phyloP scores from a whole-genome alignment of 2,888 invertebrate genomes.

The Heteromurus nitidus region DNA sequence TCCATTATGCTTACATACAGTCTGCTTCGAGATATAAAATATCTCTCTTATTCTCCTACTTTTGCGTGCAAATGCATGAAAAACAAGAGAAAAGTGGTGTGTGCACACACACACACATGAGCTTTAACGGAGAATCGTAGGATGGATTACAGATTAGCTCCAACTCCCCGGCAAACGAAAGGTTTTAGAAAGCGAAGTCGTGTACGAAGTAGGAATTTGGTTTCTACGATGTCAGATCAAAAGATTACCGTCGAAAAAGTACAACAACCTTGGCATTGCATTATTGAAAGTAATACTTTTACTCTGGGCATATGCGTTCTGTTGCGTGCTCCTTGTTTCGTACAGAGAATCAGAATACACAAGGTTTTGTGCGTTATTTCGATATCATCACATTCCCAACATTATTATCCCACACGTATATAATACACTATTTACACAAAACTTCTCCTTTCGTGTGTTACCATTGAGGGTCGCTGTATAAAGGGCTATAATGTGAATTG shows the following conservation, averaged over 20 bases:
- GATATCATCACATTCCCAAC: background rate
- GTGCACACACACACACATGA: background rate
- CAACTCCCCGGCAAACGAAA: background rate
- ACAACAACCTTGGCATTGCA: background rate
- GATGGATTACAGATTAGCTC: background rate
- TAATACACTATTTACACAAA: too few species aligned
- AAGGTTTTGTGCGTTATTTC: background rate
- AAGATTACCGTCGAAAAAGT: background rate
- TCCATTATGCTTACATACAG: too few species aligned
- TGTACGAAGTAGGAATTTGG: background rate
- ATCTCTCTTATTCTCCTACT: background rate
- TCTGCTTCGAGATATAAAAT: too few species aligned
- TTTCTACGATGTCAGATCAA: constrained; percentile 14
- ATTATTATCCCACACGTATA: too few species aligned
- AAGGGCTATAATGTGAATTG: too few species aligned
- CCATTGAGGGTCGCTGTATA: too few species aligned
- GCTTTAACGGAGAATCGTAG: too few species aligned
- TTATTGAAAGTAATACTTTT: background rate
- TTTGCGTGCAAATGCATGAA: too few species aligned
- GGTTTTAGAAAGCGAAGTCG: background rate
- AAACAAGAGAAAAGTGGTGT: background rate
- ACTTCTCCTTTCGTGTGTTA: too few species aligned
- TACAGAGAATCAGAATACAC: background rate
- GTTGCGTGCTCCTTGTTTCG: background rate
- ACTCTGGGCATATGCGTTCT: background rate